Percentiles rank a stretch among this genome's conserved stretches.
Evolutionary conservation across 2,888 invertebrate genomes (phyloP).

Genomic region (Ellobium chinense): DNA sequence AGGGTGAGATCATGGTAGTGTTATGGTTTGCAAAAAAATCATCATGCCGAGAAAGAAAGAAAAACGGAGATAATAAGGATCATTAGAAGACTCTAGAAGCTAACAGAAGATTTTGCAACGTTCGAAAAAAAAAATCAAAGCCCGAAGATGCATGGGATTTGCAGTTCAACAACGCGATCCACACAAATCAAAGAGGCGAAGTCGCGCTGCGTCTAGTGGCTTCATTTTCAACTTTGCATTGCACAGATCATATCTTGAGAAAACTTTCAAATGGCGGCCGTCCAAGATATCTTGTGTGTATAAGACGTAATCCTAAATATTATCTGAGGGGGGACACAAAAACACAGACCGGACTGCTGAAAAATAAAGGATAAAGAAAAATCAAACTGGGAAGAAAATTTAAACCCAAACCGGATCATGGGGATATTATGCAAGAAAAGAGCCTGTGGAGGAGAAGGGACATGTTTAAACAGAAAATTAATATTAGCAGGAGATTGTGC

Average conservation of each 20-base stretch:
- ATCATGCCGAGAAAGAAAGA: too few species aligned
- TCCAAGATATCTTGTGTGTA: background rate
- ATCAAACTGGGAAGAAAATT: background rate
- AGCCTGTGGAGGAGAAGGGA: background rate
- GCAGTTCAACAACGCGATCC: too few species aligned
- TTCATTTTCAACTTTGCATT: background rate
- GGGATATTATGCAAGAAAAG: slow-evolving; percentile 24
- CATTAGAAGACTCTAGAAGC: background rate
- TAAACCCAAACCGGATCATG: background rate
- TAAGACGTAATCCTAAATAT: slow-evolving; percentile 5
- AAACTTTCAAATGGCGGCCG: slow-evolving; percentile 9
- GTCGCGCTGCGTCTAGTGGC: background rate
- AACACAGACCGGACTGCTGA: background rate
- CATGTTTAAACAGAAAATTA: slow-evolving; percentile 40
- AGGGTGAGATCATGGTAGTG: too few species aligned
- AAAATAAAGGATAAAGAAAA: background rate
- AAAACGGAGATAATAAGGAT: too few species aligned
- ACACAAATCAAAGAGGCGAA: background rate
- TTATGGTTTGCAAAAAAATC: too few species aligned
- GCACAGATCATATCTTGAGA: background rate
- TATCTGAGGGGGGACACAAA: background rate
- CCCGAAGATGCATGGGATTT: too few species aligned
- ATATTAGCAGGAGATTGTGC: slow-evolving; percentile 30
- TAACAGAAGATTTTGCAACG: background rate
- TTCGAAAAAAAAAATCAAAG: background rate